A percentile compares a stretch with the other conserved stretches of the same genome.
phyloP scores from a whole-genome alignment of 2,113 vertebrate genomes.

The Raphicerus campestris region DNA sequence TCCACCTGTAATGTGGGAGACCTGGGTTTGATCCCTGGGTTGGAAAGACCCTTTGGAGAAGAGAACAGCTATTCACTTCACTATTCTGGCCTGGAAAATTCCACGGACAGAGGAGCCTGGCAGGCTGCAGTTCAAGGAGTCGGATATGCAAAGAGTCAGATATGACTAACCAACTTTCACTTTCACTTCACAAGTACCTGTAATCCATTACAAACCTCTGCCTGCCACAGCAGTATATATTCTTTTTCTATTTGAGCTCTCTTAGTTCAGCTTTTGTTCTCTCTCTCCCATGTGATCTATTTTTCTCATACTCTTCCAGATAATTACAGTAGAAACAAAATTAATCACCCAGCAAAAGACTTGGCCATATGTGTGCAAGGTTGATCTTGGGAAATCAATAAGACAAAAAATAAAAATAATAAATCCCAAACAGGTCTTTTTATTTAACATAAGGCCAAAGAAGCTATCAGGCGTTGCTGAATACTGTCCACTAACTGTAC shows the following conservation, averaged over 20 bases:
- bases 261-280: slow-evolving; percentile 44
- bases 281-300: slow-evolving; percentile 27
- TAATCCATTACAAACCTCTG: slow-evolving; percentile 30
- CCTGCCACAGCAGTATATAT: slow-evolving; percentile 51
- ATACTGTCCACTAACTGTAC: slow-evolving; percentile 88
- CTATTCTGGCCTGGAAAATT: neutral
- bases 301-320: neutral
- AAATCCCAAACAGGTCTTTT: slow-evolving; percentile 80
- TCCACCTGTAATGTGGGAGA: neutral
- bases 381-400: slow-evolving; percentile 76
- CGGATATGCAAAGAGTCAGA: neutral
- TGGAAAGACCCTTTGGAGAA: neutral
- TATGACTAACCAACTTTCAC: neutral
- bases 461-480: slow-evolving; percentile 85
- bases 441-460: slow-evolving; percentile 83
- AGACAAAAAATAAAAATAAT: slow-evolving; percentile 73
- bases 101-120: neutral
- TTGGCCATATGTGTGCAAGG: slow-evolving; percentile 74
- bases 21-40: neutral
- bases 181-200: slow-evolving; percentile 63
- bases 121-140: neutral
- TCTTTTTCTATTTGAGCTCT: neutral
- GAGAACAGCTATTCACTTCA: neutral
- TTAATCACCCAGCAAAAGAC: slow-evolving; percentile 69
- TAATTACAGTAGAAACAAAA: slow-evolving; percentile 71